These are phyloP conservation scores for Enteromius paludinosus DNA, from an alignment of 2,797 vertebrate species.

Conservation along the genomic window DNA sequence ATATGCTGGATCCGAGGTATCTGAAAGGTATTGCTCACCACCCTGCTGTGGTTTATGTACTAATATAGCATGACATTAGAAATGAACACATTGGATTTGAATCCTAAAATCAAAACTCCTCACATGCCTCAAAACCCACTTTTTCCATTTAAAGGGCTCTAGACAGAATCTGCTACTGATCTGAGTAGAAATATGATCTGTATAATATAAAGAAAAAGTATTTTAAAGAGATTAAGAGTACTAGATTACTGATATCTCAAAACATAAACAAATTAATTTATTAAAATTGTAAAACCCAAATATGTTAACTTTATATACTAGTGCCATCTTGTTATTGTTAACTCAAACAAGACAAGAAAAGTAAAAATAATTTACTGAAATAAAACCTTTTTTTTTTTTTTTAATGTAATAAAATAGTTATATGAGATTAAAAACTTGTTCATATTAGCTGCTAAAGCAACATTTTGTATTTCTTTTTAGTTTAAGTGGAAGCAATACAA, in stretches of 20 bases:
- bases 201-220: too few species aligned
- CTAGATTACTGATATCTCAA: background rate
- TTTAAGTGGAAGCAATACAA: background rate
- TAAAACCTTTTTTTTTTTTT: background rate
- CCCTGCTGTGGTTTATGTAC: conserved; percentile 3
- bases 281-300: background rate
- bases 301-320: background rate
- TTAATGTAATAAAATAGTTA: background rate
- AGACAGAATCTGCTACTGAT: background rate
- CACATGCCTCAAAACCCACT: background rate
- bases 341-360: background rate
- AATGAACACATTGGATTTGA: background rate
- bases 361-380: too few species aligned
- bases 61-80: background rate
- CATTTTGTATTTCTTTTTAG: background rate
- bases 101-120: background rate
- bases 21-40: background rate
- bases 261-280: background rate
- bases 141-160: background rate
- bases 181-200: background rate
- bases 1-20: background rate
- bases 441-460: background rate
- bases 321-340: background rate
- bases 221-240: background rate
- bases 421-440: background rate